These are phyloP conservation scores for Trichomycterus rosablanca DNA, from an alignment of 2,113 vertebrate species.

Conservation along the genomic window DNA sequence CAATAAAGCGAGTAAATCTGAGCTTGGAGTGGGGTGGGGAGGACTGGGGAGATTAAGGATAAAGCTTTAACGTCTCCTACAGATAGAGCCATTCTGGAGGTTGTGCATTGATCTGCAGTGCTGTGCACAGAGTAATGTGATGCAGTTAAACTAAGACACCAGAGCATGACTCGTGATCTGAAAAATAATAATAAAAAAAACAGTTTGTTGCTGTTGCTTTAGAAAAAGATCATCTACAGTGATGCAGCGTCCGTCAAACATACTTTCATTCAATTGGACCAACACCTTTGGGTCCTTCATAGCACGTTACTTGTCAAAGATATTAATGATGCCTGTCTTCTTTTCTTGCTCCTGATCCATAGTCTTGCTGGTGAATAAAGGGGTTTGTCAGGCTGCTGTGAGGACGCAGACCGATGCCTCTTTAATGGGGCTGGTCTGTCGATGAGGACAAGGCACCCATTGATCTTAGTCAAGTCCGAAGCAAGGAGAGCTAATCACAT, in stretches of 20 bases:
- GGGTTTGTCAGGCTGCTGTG: constrained; percentile 19
- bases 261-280: constrained; percentile 9
- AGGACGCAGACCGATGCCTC: constrained; percentile 24
- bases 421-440: constrained; percentile 37
- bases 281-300: neutral
- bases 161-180: neutral
- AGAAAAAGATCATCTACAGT: neutral
- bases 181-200: neutral
- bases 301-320: neutral
- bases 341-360: constrained; percentile 7
- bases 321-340: constrained; percentile 21
- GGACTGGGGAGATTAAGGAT: neutral
- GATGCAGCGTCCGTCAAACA: neutral
- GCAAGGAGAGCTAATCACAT: constrained; percentile 27
- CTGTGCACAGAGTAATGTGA: neutral
- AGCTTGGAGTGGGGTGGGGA: neutral
- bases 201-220: no score
- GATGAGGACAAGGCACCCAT: constrained; percentile 31
- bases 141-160: neutral
- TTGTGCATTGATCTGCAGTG: constrained; percentile 2
- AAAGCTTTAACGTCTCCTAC: constrained; percentile 4
- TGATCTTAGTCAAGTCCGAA: constrained; percentile 34
- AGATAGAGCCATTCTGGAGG: constrained; percentile 1
- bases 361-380: constrained; percentile 12
- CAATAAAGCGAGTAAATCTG: constrained; percentile 13